Evolutionary conservation across 1,140 invertebrate genomes (phyloP).

Genomic region (Maniola jurtina): DNA sequence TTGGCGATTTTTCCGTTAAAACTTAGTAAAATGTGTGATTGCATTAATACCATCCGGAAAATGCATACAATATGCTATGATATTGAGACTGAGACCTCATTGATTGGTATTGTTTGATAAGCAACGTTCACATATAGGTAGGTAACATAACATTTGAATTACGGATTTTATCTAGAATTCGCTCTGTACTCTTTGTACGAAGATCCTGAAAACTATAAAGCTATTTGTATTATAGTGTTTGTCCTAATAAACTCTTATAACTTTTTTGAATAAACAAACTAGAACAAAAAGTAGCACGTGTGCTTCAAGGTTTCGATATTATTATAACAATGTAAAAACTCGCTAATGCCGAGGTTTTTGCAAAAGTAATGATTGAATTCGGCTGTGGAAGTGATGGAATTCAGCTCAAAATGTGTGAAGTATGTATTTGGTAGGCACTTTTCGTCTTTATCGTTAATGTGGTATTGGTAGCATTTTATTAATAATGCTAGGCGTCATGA

Average conservation of each 20-base stretch:
- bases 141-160: no score
- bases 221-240: not conserved
- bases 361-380: not conserved
- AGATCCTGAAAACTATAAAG: no score
- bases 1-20: no score
- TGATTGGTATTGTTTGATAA: no score
- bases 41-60: no score
- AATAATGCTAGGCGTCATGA: constrained; percentile 28
- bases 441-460: constrained; percentile 49
- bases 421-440: constrained; percentile 43
- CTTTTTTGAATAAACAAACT: not conserved
- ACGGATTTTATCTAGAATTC: no score
- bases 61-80: no score
- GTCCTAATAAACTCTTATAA: not conserved
- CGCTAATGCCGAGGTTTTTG: constrained; percentile 14
- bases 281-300: not conserved
- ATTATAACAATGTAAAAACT: constrained; percentile 4
- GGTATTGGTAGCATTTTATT: constrained; percentile 27
- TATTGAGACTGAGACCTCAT: no score
- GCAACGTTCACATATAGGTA: no score
- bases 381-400: constrained; percentile 34
- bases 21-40: no score
- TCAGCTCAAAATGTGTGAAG: constrained; percentile 55
- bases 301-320: constrained; percentile 2
- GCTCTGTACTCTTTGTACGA: no score